Conservation (phyloP, 2,113 vertebrate species). For the Pluvianellus socialis region DNA sequence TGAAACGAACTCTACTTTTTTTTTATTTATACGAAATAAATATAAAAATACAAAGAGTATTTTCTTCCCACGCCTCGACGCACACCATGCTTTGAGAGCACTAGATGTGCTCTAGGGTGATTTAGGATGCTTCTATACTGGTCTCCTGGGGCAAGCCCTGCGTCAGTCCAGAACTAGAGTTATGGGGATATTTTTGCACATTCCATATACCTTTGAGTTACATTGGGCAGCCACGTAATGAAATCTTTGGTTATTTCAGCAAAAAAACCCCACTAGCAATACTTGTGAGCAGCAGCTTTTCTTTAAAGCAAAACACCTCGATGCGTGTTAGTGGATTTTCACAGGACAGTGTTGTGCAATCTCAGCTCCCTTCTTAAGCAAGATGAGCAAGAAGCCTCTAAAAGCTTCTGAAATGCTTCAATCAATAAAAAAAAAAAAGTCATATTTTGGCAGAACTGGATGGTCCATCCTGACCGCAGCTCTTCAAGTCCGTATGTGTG, state of each 20-base stretch:
- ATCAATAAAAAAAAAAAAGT: not conserved
- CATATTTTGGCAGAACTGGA: not conserved
- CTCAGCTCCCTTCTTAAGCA: not conserved
- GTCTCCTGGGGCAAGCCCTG: too few species aligned
- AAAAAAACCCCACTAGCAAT: not conserved
- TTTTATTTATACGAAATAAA: too few species aligned
- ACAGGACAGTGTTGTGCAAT: not conserved
- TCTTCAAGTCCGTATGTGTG: rapidly evolving
- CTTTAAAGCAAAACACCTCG: not conserved
- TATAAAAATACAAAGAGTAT: not conserved
- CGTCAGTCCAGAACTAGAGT: not conserved
- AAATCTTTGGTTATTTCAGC: not conserved
- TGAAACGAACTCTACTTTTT: not conserved
- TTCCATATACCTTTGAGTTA: not conserved
- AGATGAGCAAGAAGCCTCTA: not conserved
- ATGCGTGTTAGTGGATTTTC: not conserved
- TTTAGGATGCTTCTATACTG: not conserved
- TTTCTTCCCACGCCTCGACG: not conserved
- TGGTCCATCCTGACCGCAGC: rapidly evolving
- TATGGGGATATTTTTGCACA: not conserved
- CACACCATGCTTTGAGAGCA: not conserved
- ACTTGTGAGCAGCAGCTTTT: not conserved
- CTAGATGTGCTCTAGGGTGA: too few species aligned
- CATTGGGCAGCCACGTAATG: not conserved
- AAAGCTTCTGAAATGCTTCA: not conserved